These are phyloP conservation scores for Pygocentrus nattereri DNA, from an alignment of 2,797 vertebrate species.

Conservation along the genomic window DNA sequence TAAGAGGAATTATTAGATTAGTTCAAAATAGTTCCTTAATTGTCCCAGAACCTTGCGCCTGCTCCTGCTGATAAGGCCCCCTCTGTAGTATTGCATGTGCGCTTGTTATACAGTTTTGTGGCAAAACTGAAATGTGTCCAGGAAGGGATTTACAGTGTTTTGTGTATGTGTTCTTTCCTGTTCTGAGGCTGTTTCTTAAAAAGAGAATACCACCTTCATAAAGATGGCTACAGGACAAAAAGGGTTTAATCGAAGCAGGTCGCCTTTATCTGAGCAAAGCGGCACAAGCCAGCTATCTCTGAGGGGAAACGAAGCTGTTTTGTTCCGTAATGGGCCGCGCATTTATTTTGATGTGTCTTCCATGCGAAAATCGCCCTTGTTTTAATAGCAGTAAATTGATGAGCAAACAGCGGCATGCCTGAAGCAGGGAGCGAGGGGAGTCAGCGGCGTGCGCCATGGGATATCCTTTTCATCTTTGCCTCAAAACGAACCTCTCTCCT, in stretches of 20 bases:
- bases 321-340: slow-evolving; percentile 31
- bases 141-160: not conserved
- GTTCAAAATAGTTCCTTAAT: slow-evolving; percentile 10
- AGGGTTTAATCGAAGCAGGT: slow-evolving; percentile 9
- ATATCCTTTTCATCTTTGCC: slow-evolving; percentile 34
- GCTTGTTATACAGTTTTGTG: not conserved
- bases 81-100: not conserved
- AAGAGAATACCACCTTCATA: slow-evolving; percentile 9
- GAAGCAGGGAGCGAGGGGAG: slow-evolving; percentile 22
- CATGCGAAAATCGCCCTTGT: slow-evolving; percentile 3
- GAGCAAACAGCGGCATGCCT: slow-evolving; percentile 38
- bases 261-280: not conserved
- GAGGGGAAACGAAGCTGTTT: slow-evolving; percentile 30
- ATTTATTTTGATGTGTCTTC: slow-evolving; percentile 49
- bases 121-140: slow-evolving; percentile 9
- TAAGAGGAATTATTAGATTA: not conserved
- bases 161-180: not conserved
- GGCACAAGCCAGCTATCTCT: slow-evolving; percentile 6
- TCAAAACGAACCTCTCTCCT: slow-evolving; percentile 35
- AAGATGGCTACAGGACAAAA: slow-evolving; percentile 15
- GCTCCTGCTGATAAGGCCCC: slow-evolving; percentile 1
- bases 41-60: slow-evolving; percentile 11
- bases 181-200: not conserved
- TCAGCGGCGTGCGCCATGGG: slow-evolving; percentile 10
- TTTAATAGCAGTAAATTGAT: slow-evolving; percentile 46